Percentiles rank a stretch among this genome's conserved stretches.
These are phyloP conservation scores for Malurus elegans DNA, from an alignment of 2,113 vertebrate species.

Conservation along the genomic window DNA sequence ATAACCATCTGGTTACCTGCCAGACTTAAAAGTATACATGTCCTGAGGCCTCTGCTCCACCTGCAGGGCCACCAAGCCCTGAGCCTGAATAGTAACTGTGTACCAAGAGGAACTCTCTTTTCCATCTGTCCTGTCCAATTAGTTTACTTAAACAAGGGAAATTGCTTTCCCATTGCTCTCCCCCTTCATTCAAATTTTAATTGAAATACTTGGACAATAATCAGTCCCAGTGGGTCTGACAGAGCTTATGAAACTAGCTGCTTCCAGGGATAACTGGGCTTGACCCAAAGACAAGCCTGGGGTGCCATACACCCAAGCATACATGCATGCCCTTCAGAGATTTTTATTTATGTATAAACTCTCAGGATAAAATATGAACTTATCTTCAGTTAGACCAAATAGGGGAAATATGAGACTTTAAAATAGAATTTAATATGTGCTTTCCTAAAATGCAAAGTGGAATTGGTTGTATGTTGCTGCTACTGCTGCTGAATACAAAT, in stretches of 20 bases:
- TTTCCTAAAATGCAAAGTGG: not conserved
- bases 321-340: not conserved
- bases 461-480: not conserved
- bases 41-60: not conserved
- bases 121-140: not conserved
- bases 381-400: not conserved
- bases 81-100: not conserved
- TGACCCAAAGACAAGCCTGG: not conserved
- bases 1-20: slow-evolving; percentile 20
- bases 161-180: not conserved
- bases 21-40: not conserved
- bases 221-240: not conserved
- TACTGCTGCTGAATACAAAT: not conserved
- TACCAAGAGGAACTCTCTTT: slow-evolving; percentile 11
- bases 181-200: not conserved
- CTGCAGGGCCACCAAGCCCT: not conserved
- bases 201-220: not conserved
- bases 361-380: not conserved
- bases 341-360: not conserved
- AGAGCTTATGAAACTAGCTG: not conserved
- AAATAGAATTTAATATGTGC: not conserved
- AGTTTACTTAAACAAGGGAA: not conserved
- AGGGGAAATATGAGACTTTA: not conserved
- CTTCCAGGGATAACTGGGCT: not conserved
- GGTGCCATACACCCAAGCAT: not conserved